These are phyloP conservation scores for Tribolium castaneum DNA, from an alignment of 1,140 invertebrate species.

Conservation along the genomic window DNA sequence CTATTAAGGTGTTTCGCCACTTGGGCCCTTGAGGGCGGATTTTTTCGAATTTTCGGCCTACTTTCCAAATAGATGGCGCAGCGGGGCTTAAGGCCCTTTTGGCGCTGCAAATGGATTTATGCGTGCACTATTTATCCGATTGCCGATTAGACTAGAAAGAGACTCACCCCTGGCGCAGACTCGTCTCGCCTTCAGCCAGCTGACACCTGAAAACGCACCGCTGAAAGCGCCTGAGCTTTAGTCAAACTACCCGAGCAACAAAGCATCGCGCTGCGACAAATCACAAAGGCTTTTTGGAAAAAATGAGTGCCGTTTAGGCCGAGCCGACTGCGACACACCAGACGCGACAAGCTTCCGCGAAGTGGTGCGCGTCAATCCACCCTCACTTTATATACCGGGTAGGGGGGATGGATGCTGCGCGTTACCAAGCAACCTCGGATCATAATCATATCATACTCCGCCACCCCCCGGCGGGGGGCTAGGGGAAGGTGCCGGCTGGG, in stretches of 20 bases:
- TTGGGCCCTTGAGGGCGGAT: no score
- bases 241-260: constrained; percentile 12
- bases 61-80: no score
- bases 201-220: constrained; percentile 4
- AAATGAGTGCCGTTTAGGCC: constrained; percentile 7
- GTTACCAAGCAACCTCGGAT: constrained; percentile 61
- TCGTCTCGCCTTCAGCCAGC: constrained; percentile 16
- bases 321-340: constrained; percentile 18
- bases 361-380: constrained; percentile 54
- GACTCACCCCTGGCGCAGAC: constrained; percentile 7
- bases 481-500: constrained; percentile 43
- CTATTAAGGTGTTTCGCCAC: not conserved
- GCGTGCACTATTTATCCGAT: constrained; percentile 17
- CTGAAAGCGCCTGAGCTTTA: not conserved
- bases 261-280: not conserved
- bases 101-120: not conserved
- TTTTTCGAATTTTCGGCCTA: no score
- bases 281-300: not conserved
- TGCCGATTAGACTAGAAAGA: not conserved
- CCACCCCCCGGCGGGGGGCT: constrained; percentile 37
- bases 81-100: no score
- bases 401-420: constrained; percentile 61
- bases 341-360: constrained; percentile 46
- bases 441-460: constrained; percentile 62
- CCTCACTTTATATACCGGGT: constrained; percentile 56